Base-by-base conservation (phyloP, 2,797 vertebrate species). In the Melanotaenia parkinsoni region DNA sequence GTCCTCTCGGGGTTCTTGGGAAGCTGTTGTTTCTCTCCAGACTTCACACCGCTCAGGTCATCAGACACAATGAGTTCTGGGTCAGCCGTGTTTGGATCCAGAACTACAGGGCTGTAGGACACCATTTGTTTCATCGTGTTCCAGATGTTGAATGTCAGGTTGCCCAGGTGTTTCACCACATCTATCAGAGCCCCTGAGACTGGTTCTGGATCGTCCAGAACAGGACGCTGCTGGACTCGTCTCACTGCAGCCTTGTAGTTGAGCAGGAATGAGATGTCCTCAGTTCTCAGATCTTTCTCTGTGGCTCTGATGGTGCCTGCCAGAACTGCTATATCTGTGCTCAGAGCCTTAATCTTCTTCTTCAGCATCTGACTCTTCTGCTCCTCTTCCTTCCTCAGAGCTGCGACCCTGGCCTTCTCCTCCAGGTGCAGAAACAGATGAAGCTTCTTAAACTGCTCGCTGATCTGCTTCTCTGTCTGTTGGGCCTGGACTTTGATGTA, bases 111-210 rank as follows among this genome's bases (percentile, higher is more conserved):
- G 24, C 2, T 68, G 79, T 76, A 85, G 38, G 59, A 70, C 33
- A 87, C 66, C 26, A 51, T 0, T 0, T 67, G 5, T 60, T 81
- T 86, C 83, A 87, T 87, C 38, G 68, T 88, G 28, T 0, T 74
- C 83, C 83, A 88, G 76, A 88, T 40, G 26, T 76, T 72, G 74
- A 79, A 72, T 72, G n/a, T 33, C 72, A 90, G 85, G 80, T 88
- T 86, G 18, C 86, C 81, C 72, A 88, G 79, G 24, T 90, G 86
- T 73, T 88, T 78, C 35, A 2, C 76, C 50, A 43, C 65, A 0
- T 90, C 76, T 14, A 87, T 85, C 58, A 90, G 85, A 63, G 79
- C 66, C 70, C 76, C 80, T 53, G 83, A 58, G 30, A 5, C 1
- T 30, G 67, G 61, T 54, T 79, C 4, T 58, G 79, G 85, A 4